Percentiles rank a stretch among this genome's conserved stretches.
Evolutionary conservation across 2,888 invertebrate species (phyloP).

Genomic region (Cephus pulcher): DNA sequence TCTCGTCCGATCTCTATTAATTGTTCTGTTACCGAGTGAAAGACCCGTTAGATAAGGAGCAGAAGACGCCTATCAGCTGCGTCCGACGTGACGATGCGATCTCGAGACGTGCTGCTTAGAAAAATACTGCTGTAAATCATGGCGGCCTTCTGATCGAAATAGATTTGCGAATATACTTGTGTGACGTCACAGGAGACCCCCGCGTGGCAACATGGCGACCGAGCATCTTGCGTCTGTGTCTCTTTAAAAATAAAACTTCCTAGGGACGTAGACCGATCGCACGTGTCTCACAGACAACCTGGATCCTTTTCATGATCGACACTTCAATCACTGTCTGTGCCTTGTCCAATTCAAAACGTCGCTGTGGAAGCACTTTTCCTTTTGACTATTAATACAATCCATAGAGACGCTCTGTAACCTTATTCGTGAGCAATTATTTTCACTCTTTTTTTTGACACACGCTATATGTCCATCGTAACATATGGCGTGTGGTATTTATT

Average conservation of each 20-base stretch:
- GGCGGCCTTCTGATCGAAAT: constrained; percentile 25
- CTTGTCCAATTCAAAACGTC: background rate
- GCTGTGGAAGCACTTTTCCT: background rate
- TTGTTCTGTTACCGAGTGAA: background rate
- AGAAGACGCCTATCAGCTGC: background rate
- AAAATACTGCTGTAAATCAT: constrained; percentile 28
- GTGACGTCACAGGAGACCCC: constrained; percentile 22
- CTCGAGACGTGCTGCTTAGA: background rate
- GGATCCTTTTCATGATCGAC: background rate
- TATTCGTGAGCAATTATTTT: background rate
- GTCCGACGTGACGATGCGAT: background rate
- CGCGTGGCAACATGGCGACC: constrained; percentile 23
- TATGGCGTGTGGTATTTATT: background rate
- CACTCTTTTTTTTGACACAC: background rate
- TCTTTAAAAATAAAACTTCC: constrained; percentile 8
- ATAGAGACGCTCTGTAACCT: background rate
- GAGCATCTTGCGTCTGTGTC: background rate
- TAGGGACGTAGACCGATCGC: background rate
- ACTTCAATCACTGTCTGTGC: background rate
- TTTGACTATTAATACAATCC: background rate
- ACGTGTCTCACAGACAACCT: background rate
- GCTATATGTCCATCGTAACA: background rate
- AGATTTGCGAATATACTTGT: constrained; percentile 19
- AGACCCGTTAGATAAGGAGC: background rate
- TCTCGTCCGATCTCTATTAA: background rate